Evolutionary conservation across 1,140 invertebrate species (phyloP).

Genomic region (Brachionus koreanus): DNA sequence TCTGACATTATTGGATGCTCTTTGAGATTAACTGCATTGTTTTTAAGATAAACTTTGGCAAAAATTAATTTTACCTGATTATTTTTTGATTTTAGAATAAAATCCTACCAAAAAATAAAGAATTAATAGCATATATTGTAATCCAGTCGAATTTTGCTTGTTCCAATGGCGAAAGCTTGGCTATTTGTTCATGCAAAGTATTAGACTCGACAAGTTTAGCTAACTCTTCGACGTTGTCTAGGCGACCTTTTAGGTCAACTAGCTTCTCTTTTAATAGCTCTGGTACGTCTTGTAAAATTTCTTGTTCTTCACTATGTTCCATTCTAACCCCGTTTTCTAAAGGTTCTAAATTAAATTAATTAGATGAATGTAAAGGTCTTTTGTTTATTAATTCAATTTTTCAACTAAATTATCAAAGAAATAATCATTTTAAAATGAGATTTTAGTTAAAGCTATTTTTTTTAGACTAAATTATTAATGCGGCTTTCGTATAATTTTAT

Average conservation of each 20-base stretch:
- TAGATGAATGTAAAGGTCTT: background rate
- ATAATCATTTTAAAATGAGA: slow-evolving; percentile 36
- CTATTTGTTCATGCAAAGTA: background rate
- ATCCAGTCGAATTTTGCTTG: slow-evolving; percentile 40
- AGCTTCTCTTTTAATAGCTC: slow-evolving; percentile 15
- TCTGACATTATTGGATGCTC: slow-evolving; percentile 38
- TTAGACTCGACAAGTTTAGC: background rate
- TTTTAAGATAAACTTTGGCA: slow-evolving; percentile 24
- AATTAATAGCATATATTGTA: slow-evolving; percentile 13
- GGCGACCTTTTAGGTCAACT: background rate
- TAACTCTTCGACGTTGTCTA: slow-evolving; percentile 19
- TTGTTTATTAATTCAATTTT: slow-evolving; percentile 36
- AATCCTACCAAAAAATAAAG: slow-evolving; percentile 24
- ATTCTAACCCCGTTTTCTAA: background rate
- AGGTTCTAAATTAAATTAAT: background rate
- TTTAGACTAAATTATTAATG: slow-evolving; percentile 35
- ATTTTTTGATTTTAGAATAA: background rate
- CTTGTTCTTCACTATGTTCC: background rate
- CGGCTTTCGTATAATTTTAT: slow-evolving; percentile 9
- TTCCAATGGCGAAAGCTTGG: slow-evolving; percentile 14
- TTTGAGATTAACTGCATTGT: slow-evolving; percentile 20
- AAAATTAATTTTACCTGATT: background rate
- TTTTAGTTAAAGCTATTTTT: background rate
- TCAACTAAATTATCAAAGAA: background rate
- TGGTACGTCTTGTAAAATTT: background rate